A percentile compares a stretch with the other conserved stretches of the same genome.
Conservation (phyloP, 2,888 invertebrate genomes). For the Eilema griseolum region DNA sequence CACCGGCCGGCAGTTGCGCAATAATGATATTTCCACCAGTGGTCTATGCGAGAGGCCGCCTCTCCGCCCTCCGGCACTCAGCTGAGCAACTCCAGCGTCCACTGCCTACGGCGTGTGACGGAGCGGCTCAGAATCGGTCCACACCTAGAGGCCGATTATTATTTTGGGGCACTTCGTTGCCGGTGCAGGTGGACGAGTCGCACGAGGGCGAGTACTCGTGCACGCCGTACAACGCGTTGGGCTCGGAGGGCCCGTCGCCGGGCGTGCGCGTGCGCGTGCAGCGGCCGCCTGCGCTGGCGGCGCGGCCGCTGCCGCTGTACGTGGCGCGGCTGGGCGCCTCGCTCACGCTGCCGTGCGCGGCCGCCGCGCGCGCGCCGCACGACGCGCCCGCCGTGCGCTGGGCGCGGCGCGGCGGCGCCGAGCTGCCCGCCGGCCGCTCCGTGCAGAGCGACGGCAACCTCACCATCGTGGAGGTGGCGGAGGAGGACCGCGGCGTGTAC, state of each 20-base stretch:
- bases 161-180: too few species aligned
- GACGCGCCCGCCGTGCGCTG: slow-evolving; percentile 57
- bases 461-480: slow-evolving; percentile 93
- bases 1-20: too few species aligned
- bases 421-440: slow-evolving; percentile 90
- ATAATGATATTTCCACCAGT: too few species aligned
- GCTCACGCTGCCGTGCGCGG: slow-evolving; percentile 94
- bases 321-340: slow-evolving; percentile 93
- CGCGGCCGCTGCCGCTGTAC: slow-evolving; percentile 94
- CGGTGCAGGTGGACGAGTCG: slow-evolving; percentile 91
- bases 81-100: too few species aligned
- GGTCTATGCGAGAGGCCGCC: too few species aligned
- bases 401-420: slow-evolving; percentile 90
- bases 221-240: slow-evolving; percentile 96
- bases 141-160: too few species aligned
- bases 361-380: slow-evolving; percentile 86
- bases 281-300: slow-evolving; percentile 93
- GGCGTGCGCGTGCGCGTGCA: slow-evolving; percentile 94
- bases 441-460: slow-evolving; percentile 92
- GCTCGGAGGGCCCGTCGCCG: slow-evolving; percentile 94
- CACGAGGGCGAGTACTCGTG: slow-evolving; percentile 96
- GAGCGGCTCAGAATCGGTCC: too few species aligned
- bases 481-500: slow-evolving; percentile 95
- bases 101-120: too few species aligned
- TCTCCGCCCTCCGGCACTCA: too few species aligned